Conservation (phyloP, 92 coral and sea anemone species). For the Paramuricea clavata region DNA sequence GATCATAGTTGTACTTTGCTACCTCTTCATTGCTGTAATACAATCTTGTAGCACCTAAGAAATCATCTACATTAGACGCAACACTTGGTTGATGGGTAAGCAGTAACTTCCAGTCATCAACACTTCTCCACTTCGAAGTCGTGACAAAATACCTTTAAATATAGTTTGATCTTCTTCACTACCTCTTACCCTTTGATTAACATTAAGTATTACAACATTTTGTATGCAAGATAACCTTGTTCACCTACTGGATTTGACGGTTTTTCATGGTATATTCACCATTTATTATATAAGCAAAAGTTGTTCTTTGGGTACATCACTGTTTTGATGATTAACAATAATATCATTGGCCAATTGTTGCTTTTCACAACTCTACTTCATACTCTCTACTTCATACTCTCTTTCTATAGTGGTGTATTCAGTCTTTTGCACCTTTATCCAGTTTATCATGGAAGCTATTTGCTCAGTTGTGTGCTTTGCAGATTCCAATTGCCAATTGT, state of each 20-base stretch:
- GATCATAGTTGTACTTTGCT: constrained; percentile 49
- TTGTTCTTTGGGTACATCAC: constrained; percentile 47
- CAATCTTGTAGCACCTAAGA: constrained; percentile 47
- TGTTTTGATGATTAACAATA: constrained; percentile 1
- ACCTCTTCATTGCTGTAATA: constrained; percentile 71
- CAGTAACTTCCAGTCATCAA: constrained; percentile 64
- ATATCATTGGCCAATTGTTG: constrained; percentile 13
- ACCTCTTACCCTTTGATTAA: constrained; percentile 62
- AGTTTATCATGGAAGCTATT: neutral
- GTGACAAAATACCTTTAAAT: constrained; percentile 47
- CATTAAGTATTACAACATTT: constrained; percentile 53
- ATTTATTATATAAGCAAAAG: constrained; percentile 62
- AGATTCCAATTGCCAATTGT: neutral
- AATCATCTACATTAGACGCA: constrained; percentile 32
- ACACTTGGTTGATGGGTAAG: constrained; percentile 62
- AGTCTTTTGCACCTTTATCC: constrained; percentile 5
- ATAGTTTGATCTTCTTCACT: constrained; percentile 43
- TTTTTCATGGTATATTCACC: constrained; percentile 66
- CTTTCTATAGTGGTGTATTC: constrained; percentile 1
- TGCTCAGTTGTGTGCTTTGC: neutral
- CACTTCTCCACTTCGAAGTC: constrained; percentile 47
- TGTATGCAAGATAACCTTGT: constrained; percentile 64
- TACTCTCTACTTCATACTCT: constrained; percentile 1
- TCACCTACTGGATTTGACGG: constrained; percentile 52
- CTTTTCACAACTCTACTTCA: constrained; percentile 11